phyloP scores from a whole-genome alignment of 2,113 vertebrate genomes.

The Pseudorasbora parva region DNA sequence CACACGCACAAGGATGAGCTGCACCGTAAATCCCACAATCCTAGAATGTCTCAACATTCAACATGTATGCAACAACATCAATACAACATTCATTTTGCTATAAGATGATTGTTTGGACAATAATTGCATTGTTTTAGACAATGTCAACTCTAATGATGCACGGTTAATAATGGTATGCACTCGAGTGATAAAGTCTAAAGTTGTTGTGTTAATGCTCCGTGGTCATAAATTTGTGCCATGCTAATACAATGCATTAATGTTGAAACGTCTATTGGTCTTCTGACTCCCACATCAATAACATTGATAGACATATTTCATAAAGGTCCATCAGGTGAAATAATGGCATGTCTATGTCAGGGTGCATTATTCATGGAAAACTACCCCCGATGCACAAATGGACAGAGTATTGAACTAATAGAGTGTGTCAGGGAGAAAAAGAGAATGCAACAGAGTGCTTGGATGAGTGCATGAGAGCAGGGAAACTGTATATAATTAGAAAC shows the following conservation, averaged over 20 bases:
- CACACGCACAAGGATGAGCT: neutral
- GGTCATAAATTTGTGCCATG: neutral
- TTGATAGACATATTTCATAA: conserved; percentile 51
- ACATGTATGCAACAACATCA: neutral
- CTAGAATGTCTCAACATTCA: neutral
- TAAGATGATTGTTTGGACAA: neutral
- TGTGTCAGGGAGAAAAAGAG: neutral
- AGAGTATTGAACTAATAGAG: conserved; percentile 34
- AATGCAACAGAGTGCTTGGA: neutral
- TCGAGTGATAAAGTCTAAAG: neutral
- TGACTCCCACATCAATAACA: conserved; percentile 44
- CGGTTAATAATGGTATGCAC: neutral
- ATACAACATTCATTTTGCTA: neutral
- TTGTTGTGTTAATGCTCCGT: neutral
- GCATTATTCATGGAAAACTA: conserved; percentile 45
- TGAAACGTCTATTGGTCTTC: neutral
- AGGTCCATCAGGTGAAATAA: conserved; percentile 22
- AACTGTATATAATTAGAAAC: neutral
- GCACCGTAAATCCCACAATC: neutral
- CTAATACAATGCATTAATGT: conserved; percentile 11
- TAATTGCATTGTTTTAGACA: neutral
- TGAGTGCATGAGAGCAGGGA: neutral
- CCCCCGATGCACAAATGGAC: conserved; percentile 32
- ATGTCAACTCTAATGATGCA: neutral
- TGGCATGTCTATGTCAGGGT: conserved; percentile 14